Evolutionary conservation across 2,797 vertebrate species (phyloP).

Genomic region (Benthosema pterotum): DNA sequence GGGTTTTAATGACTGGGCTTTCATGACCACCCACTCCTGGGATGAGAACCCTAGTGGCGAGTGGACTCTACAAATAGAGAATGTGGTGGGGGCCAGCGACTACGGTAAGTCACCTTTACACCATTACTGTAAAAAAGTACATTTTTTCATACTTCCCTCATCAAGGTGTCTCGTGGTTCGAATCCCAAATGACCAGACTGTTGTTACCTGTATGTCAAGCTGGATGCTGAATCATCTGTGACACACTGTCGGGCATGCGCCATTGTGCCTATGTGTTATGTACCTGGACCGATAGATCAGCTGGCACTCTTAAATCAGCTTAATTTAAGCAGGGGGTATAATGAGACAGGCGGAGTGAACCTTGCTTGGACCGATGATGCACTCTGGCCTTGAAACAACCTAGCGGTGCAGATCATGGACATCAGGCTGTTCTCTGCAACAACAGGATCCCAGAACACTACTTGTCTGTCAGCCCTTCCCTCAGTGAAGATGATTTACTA

Average conservation of each 20-base stretch:
- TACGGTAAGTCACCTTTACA: constrained; percentile 77
- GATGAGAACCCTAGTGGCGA: constrained; percentile 90
- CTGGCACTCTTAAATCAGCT: too few species aligned
- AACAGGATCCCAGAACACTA: constrained; percentile 28
- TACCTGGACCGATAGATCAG: too few species aligned
- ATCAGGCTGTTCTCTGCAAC: constrained; percentile 9
- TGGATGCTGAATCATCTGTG: too few species aligned
- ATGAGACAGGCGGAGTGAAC: constrained; percentile 23
- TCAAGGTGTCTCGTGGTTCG: too few species aligned
- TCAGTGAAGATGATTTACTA: constrained; percentile 30
- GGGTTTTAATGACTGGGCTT: constrained; percentile 98
- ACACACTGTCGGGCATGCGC: too few species aligned
- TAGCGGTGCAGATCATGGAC: neutral
- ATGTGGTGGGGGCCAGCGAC: constrained; percentile 78
- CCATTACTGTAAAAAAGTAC: too few species aligned
- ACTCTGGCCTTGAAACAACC: constrained; percentile 38
- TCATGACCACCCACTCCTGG: constrained; percentile 99
- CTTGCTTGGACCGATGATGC: constrained; percentile 17
- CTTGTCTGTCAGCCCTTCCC: constrained; percentile 28
- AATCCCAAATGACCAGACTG: constrained; percentile 26
- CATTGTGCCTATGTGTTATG: too few species aligned
- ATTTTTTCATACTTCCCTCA: too few species aligned
- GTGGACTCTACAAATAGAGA: constrained; percentile 96
- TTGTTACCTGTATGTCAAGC: too few species aligned
- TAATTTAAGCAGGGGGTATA: constrained; percentile 47